Base-by-base conservation (phyloP, 2,113 vertebrate species). In the Origma solitaria region DNA sequence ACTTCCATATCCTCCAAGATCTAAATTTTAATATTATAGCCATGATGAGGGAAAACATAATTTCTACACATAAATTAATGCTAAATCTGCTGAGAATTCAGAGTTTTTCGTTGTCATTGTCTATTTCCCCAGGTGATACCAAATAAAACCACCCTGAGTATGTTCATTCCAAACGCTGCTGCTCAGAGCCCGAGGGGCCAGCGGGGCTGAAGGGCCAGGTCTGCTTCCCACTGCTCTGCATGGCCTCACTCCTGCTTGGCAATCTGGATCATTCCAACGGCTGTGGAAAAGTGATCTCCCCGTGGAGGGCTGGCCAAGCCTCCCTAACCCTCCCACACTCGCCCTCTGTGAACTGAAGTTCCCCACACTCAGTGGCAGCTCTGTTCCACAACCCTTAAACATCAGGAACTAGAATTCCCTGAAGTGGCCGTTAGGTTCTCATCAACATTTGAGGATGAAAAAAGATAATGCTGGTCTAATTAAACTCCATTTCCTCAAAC, bases 191-290 rank as follows among this genome's bases (percentile, higher is more conserved):
- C 0, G 1, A 50, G 53, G 58, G 66, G 40, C 15, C 73, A 49
- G 82, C 0, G 5, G 40, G 2, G 15, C 42, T n/a, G 23, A 51
- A 47, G 65, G 64, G 30, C 5, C 81, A 27, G 45, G 45, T 7
- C 72, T 33, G 1, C 14, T 21, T 37, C 35, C 50, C 79, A 22
- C 12, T 4, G 88, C 65, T 66, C 60, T 9, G 3, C 4, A 0
- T 21, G 76, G 77, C 66, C 75, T 60, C 27, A 24, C 16, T n/a
- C 27, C 79, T 16, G 71, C 72, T 3, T 11, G 64, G 68, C 40
- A 65, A n/a, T 28, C 33, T 6, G 68, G 22, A 51, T 71, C 50
- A 23, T 54, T 45, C 65, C 33, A 17, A 8, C 0, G 1, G 1
- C 65, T 31, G 50, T 6, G 75, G 71, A 53, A 40, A 57, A 82